A percentile compares a stretch with the other conserved stretches of the same genome.
Conservation (phyloP, 2,797 vertebrate genomes). For the Cercopithecus hamlyni region DNA sequence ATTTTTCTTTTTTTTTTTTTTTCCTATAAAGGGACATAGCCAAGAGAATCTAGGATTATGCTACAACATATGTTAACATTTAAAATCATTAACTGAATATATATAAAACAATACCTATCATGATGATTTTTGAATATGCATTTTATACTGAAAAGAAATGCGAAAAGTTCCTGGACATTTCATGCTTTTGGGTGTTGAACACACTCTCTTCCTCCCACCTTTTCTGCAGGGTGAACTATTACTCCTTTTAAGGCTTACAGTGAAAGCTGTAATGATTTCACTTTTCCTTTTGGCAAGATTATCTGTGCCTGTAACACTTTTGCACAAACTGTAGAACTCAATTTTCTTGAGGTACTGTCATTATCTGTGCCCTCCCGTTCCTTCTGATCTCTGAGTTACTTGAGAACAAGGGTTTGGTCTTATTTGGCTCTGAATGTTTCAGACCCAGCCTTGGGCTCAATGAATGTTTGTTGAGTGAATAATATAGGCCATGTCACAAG, state of each 20-base stretch:
- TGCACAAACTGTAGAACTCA: not conserved
- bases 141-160: not conserved
- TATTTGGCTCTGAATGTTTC: not conserved
- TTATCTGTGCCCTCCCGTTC: not conserved
- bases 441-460: not conserved
- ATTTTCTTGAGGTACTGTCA: not conserved
- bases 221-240: not conserved
- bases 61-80: not conserved
- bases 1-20: not conserved
- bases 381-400: not conserved
- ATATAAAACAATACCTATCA: not conserved
- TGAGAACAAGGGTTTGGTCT: not conserved
- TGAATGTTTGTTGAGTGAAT: not conserved
- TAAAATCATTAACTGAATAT: not conserved
- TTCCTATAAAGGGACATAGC: not conserved
- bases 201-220: not conserved
- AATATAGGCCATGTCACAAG: not conserved
- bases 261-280: slow-evolving; percentile 22
- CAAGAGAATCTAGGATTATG: not conserved
- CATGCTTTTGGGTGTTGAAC: not conserved
- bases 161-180: not conserved
- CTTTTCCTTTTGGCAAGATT: not conserved
- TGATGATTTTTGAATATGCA: not conserved
- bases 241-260: not conserved
- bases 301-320: not conserved